phyloP scores from a whole-genome alignment of 2,113 vertebrate species.

The Ptilorrhoa leucosticta region DNA sequence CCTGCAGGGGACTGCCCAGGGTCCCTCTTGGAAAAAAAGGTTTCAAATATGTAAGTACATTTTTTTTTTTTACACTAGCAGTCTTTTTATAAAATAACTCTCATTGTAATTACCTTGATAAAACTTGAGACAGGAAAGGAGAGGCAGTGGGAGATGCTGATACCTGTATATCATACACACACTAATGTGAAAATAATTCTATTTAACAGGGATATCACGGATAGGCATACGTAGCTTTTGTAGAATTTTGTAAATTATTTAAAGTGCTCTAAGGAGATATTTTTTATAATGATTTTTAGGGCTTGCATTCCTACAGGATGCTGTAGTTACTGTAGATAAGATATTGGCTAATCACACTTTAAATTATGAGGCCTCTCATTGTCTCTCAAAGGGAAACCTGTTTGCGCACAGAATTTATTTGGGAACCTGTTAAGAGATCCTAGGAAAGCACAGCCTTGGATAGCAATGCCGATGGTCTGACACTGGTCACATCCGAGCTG shows the following conservation, averaged over 20 bases:
- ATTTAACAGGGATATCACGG: conserved; percentile 37
- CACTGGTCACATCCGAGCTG: background rate
- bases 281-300: conserved; percentile 62
- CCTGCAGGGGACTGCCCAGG: conserved; percentile 64
- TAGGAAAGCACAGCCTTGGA: background rate
- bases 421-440: background rate
- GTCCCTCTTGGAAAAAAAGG: conserved; percentile 53
- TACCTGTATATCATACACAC: background rate
- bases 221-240: conserved; percentile 42
- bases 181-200: conserved; percentile 20
- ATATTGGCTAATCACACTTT: background rate
- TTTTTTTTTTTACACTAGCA: background rate
- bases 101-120: background rate
- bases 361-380: conserved; percentile 29
- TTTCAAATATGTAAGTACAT: conserved; percentile 77
- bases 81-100: background rate
- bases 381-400: background rate
- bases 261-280: conserved; percentile 65
- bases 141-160: background rate
- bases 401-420: background rate
- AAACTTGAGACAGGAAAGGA: background rate
- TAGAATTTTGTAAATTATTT: conserved; percentile 73
- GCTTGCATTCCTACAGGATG: background rate
- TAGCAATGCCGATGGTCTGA: background rate
- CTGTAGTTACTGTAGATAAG: conserved; percentile 13